Conservation (phyloP, 2,888 invertebrate genomes). For the Thyatira batis region DNA sequence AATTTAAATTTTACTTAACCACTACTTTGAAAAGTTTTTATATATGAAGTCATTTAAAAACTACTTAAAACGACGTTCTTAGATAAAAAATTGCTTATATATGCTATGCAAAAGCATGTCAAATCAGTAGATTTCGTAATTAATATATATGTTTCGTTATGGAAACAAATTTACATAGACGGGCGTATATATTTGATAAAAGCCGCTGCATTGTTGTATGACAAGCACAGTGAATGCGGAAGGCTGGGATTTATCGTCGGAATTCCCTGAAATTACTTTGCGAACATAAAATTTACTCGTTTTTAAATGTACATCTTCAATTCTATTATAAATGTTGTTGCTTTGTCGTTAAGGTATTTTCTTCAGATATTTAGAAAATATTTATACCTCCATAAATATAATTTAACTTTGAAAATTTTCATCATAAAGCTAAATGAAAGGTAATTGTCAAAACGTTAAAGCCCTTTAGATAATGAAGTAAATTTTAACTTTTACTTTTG, state of each 20-base stretch:
- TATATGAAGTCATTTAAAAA: too few species aligned
- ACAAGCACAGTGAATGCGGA: not conserved
- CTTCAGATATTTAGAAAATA: not conserved
- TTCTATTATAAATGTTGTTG: not conserved
- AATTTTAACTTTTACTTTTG: too few species aligned
- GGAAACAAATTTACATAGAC: not conserved
- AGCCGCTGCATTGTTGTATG: not conserved
- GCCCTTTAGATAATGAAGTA: too few species aligned
- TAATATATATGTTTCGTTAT: not conserved
- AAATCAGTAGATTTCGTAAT: not conserved
- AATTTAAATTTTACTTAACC: too few species aligned
- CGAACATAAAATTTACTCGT: slow-evolving; percentile 5
- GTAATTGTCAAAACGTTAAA: too few species aligned
- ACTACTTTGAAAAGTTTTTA: too few species aligned
- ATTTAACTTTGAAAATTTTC: too few species aligned
- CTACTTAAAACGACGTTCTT: too few species aligned
- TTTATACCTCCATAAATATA: not conserved
- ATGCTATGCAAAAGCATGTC: too few species aligned
- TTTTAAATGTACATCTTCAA: slow-evolving; percentile 3
- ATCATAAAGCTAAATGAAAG: too few species aligned
- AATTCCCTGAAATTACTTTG: slow-evolving; percentile 2
- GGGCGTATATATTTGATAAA: not conserved
- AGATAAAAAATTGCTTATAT: too few species aligned
- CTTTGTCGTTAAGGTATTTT: not conserved
- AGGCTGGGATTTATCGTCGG: slow-evolving; percentile 5